These are phyloP conservation scores for Sphenopsis melanotis DNA, from an alignment of 2,797 vertebrate genomes.

Conservation along the genomic window DNA sequence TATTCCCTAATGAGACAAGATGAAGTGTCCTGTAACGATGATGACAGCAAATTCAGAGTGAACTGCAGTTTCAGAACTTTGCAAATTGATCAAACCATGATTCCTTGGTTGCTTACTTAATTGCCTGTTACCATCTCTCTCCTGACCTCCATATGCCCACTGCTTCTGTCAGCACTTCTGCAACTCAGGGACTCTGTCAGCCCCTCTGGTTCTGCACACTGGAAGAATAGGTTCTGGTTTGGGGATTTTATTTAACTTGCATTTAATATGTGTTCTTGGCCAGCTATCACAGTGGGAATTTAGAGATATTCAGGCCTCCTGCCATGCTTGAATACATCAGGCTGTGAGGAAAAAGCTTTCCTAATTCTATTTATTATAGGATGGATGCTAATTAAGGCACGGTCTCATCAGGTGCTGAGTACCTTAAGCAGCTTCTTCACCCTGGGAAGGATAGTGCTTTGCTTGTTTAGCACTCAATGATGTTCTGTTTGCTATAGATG, in stretches of 20 bases:
- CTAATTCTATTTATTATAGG: neutral
- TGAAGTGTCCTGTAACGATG: conserved; percentile 34
- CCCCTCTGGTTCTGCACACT: neutral
- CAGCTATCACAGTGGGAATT: neutral
- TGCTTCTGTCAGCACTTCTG: conserved; percentile 39
- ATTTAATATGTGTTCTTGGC: neutral
- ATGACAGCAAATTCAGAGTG: conserved; percentile 43
- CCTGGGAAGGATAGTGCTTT: neutral
- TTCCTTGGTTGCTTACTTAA: conserved; percentile 58
- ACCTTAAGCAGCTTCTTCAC: neutral
- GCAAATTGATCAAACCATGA: conserved; percentile 36
- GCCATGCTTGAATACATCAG: neutral
- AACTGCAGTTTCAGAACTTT: conserved; percentile 51
- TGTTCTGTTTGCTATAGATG: neutral
- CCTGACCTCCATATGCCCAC: neutral
- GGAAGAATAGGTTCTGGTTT: conserved; percentile 10
- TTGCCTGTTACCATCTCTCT: conserved; percentile 1
- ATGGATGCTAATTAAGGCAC: neutral
- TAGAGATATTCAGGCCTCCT: neutral
- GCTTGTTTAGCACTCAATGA: neutral
- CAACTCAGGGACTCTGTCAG: neutral
- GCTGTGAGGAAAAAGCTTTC: neutral
- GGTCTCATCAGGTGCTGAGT: neutral
- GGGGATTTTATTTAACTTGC: neutral
- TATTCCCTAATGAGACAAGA: conserved; percentile 43